phyloP scores from a whole-genome alignment of 1,140 invertebrate genomes.

The Drosophila pallidifrons region DNA sequence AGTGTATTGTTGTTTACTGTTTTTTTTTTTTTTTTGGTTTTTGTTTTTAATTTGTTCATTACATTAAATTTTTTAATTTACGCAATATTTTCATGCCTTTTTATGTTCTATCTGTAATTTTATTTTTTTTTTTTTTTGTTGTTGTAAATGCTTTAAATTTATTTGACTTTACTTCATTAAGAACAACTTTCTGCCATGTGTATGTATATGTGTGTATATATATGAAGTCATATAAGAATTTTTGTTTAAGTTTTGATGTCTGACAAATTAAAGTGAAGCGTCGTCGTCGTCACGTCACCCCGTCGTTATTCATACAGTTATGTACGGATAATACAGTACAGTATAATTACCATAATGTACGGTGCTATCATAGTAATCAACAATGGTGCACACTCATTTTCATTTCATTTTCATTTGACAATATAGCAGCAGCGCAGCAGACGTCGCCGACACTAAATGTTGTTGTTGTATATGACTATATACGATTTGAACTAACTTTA shows the following conservation, averaged over 20 bases:
- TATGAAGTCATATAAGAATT: conserved; percentile 53
- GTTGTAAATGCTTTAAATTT: conserved; percentile 79
- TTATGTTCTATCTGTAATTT: conserved; percentile 44
- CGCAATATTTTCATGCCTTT: conserved; percentile 36
- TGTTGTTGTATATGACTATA: conserved; percentile 32
- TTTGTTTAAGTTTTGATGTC: conserved; percentile 26
- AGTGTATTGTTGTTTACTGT: conserved; percentile 63
- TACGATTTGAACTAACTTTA: conserved; percentile 66
- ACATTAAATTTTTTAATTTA: conserved; percentile 56
- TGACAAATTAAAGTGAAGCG: conserved; percentile 33
- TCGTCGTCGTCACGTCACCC: conserved; percentile 20
- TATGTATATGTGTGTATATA: conserved; percentile 32
- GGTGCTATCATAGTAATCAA: conserved; percentile 46
- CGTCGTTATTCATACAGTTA: conserved; percentile 12
- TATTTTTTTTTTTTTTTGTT: conserved; percentile 10
- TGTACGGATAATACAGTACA: conserved; percentile 36
- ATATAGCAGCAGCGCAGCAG: conserved; percentile 18
- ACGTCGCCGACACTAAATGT: conserved; percentile 6
- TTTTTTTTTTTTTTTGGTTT: conserved; percentile 67
- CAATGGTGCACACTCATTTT: conserved; percentile 34
- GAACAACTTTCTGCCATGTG: conserved; percentile 58
- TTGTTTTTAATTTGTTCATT: conserved; percentile 62
- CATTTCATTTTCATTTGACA: conserved; percentile 20
- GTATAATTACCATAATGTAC: conserved; percentile 35
- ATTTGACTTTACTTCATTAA: conserved; percentile 72